Percentiles rank a stretch among this genome's conserved stretches.
These are phyloP conservation scores for Drosophila elegans DNA, from an alignment of 1,140 invertebrate genomes.

Conservation along the genomic window DNA sequence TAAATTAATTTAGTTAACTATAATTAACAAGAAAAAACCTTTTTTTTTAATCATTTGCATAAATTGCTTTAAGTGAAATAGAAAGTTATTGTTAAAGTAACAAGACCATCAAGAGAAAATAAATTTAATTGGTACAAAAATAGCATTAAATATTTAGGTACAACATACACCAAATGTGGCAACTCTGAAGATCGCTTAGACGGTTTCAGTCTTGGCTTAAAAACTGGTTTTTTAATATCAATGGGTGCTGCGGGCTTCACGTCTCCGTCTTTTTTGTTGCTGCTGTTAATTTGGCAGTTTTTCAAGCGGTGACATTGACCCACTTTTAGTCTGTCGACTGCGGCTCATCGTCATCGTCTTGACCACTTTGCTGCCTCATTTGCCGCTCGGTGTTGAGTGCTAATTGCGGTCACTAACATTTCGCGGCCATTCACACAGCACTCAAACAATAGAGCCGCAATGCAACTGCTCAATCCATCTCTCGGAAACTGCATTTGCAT, in stretches of 20 bases:
- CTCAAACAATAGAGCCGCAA: slow-evolving; percentile 1
- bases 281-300: slow-evolving; percentile 77
- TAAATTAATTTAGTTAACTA: background rate
- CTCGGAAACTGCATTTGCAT: slow-evolving; percentile 54
- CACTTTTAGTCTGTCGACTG: slow-evolving; percentile 66
- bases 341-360: slow-evolving; percentile 29
- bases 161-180: slow-evolving; percentile 26
- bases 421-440: slow-evolving; percentile 55
- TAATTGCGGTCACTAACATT: slow-evolving; percentile 80
- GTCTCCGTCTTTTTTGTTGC: slow-evolving; percentile 31
- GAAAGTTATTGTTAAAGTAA: too few relatives aligned
- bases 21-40: too few relatives aligned
- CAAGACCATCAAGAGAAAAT: too few relatives aligned
- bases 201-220: slow-evolving; percentile 66
- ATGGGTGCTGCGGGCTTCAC: slow-evolving; percentile 32
- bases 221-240: slow-evolving; percentile 66
- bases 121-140: too few relatives aligned
- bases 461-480: slow-evolving; percentile 29
- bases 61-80: too few relatives aligned
- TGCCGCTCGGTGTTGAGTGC: slow-evolving; percentile 38
- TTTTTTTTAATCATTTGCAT: too few relatives aligned
- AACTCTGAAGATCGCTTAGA: slow-evolving; percentile 24
- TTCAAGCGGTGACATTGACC: slow-evolving; percentile 80
- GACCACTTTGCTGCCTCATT: slow-evolving; percentile 69
- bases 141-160: background rate